Base-by-base conservation (phyloP, 1,140 invertebrate species). In the Pantala flavescens region DNA sequence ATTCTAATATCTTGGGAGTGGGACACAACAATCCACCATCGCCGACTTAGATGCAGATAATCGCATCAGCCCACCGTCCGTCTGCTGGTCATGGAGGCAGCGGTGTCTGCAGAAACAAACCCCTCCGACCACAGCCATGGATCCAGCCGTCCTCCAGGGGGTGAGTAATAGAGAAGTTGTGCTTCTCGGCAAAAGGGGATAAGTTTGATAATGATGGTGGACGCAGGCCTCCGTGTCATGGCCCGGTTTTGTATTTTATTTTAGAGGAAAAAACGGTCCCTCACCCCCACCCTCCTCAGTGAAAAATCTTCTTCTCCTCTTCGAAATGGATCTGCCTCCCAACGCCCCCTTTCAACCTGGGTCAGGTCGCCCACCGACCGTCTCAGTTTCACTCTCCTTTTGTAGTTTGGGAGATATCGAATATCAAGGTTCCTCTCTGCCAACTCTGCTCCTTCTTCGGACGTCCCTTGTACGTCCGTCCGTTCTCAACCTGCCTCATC, bases 351-450 rank as follows among this genome's bases (percentile, higher is more conserved):
- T 63, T 63, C 49, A 63, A 63, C 3, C 49, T 19, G 49, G 49
- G 49, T 63, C 49, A 63, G 12, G 49, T 63, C 49, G 3, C 49
- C 49, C 49, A 21, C 12, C 49, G 49, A 5, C 16, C 49, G 49
- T 63, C 49, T 63, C 49, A 63, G n/a, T 63, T 63, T 63, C 49
- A 63, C 49, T 63, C 49, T 63, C 49, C 49, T 63, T 63, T 63
- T 63, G 49, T 63, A 21, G 16, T 16, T 21, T 21, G 49, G 49
- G 49, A 63, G 49, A 63, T 63, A 63, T 63, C 49, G 49, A 63
- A 12, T 63, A 63, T 63, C 49, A 63, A 16, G 49, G 49, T 16
- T 21, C n/a, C 49, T 63, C 12, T 63, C 12, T 63, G 12, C 49
- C 49, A 63, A 19, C 49, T 63, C 49, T 63, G 16, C 49, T 36